Evolutionary conservation across 2,797 vertebrate genomes (phyloP).

Genomic region (Borostomias antarcticus): DNA sequence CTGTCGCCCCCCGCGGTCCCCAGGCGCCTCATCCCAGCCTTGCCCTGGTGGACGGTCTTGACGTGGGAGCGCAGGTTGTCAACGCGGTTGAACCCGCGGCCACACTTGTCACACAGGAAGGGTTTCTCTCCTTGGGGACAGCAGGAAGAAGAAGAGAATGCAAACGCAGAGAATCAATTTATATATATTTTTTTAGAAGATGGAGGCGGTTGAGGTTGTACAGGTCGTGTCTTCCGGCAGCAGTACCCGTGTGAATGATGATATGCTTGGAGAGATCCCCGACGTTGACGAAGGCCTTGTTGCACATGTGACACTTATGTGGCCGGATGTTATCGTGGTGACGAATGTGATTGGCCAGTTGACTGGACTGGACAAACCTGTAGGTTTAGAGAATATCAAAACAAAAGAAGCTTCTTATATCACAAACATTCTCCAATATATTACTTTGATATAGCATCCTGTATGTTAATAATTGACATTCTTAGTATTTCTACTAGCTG

Average conservation of each 20-base stretch:
- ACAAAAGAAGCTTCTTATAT: neutral
- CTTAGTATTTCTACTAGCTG: neutral
- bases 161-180: neutral
- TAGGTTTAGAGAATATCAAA: neutral
- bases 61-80: constrained; percentile 98
- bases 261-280: constrained; percentile 98
- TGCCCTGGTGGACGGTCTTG: constrained; percentile 95
- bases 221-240: neutral
- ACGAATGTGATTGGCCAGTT: constrained; percentile 97
- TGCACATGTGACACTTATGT: constrained; percentile 94
- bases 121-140: constrained; percentile 89
- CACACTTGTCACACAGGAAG: constrained; percentile 95
- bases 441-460: neutral
- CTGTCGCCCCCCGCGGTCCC: constrained; percentile 63
- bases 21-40: constrained; percentile 92
- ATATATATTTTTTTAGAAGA: neutral
- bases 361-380: constrained; percentile 97
- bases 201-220: neutral
- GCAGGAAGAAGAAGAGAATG: neutral
- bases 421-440: neutral
- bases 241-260: constrained; percentile 94
- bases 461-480: neutral
- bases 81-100: constrained; percentile 94
- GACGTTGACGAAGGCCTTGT: constrained; percentile 96
- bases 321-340: constrained; percentile 98